Evolutionary conservation across 2,797 vertebrate species (phyloP), one percentile per base, ranked within the genome.

Genomic region (Neosilurus hyrtlii): DNA sequence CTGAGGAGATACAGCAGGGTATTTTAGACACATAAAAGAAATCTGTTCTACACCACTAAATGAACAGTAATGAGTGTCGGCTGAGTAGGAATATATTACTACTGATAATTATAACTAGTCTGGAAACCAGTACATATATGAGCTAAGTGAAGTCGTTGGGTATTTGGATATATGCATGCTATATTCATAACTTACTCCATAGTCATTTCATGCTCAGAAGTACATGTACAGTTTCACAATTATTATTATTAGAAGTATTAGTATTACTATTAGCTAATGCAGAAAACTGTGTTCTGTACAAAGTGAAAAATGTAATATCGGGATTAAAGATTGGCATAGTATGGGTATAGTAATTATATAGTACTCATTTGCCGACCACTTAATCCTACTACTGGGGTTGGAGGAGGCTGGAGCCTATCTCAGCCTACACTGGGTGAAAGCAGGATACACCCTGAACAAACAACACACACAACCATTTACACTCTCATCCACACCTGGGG

Each of bases 61-160:
- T 30, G 30, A 30, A 43, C 43, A 43, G 72, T 78, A 81, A 78
- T 35, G 49, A 81, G 57, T 78, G 73, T 82, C 79, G 56, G 72
- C 73, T 76, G 72, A 24, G 56, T 77, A 61, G 79, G 79, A 77
- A 65, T 71, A 43, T 63, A n/a, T 84, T 71, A 61, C 56, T 65
- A 51, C n/a, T 70, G 62, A 52, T 81, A 57, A n/a, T 26, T 76
- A 49, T 74, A 63, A 51, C 83, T 76, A 62, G 56, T 77, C 30
- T 80, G 49, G 26, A 77, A 62, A 77, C 63, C 63, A 76, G 37
- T 73, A 57, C 63, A 54, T 37, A 52, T 37, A 57, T 73, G 67
- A 63, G 22, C 52, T 61, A 80, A 65, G n/a, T 26, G 35, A 81
- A 61, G n/a, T 79, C 37, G 51, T 84, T n/a, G 11, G n/a, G 51